phyloP scores from a whole-genome alignment of 2,113 vertebrate species.

The Climacteris rufus region DNA sequence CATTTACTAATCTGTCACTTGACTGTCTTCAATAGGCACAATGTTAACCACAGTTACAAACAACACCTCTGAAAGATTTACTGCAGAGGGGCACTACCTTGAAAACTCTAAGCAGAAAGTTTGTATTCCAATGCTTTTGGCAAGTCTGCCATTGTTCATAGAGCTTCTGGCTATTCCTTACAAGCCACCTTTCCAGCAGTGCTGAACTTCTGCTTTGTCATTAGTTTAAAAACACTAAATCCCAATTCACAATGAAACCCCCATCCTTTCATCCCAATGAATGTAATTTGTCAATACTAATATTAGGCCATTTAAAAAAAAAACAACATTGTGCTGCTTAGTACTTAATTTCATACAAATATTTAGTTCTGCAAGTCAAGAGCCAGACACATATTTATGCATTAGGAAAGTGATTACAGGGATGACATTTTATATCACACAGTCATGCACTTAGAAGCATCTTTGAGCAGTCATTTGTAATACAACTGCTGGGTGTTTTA shows the following conservation, averaged over 20 bases:
- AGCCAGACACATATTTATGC: background rate
- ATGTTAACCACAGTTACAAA: background rate
- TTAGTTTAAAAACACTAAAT: background rate
- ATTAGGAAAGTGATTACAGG: background rate
- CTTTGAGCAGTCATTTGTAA: background rate
- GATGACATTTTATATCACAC: background rate
- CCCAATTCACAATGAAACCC: background rate
- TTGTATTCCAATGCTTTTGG: background rate
- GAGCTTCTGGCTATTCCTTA: background rate
- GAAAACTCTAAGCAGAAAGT: background rate
- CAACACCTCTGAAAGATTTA: background rate
- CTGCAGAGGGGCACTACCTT: background rate
- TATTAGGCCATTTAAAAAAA: background rate
- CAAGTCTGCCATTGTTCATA: background rate
- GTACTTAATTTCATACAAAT: background rate
- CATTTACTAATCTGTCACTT: background rate
- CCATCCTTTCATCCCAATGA: background rate
- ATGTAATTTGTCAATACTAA: background rate
- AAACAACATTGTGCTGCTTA: background rate
- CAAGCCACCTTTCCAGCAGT: background rate
- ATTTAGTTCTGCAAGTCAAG: background rate
- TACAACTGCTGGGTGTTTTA: background rate
- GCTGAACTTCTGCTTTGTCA: background rate
- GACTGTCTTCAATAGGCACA: background rate
- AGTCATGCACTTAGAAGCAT: background rate